A percentile compares a stretch with the other conserved stretches of the same genome.
Conservation (phyloP, 2,113 vertebrate species). For the Phasianus colchicus region DNA sequence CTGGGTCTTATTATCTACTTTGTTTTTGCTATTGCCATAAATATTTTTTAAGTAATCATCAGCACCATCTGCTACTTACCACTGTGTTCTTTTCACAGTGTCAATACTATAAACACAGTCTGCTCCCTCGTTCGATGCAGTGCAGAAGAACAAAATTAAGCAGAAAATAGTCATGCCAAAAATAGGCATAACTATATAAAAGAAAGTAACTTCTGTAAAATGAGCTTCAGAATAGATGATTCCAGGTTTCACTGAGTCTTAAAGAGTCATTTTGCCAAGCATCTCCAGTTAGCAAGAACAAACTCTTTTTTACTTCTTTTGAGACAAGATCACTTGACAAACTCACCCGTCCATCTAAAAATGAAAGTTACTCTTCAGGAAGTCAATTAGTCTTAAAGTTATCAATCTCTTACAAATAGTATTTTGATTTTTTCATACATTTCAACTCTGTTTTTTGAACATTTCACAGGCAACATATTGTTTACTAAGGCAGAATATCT, state of each 20-base stretch:
- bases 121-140: conserved; percentile 46
- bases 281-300: background rate
- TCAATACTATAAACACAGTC: conserved; percentile 66
- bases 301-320: background rate
- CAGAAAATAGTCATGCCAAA: conserved; percentile 43
- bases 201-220: conserved; percentile 3
- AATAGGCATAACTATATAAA: conserved; percentile 25
- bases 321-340: background rate
- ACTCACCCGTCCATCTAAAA: background rate
- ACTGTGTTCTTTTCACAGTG: conserved; percentile 58
- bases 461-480: background rate
- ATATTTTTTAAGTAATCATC: conserved; percentile 60
- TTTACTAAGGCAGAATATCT: background rate
- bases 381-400: background rate
- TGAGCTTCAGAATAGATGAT: background rate
- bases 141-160: conserved; percentile 17
- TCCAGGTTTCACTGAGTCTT: background rate
- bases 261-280: background rate
- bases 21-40: conserved; percentile 63
- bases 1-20: conserved; percentile 4
- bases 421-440: background rate
- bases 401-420: background rate
- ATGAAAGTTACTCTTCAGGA: background rate
- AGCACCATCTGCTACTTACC: conserved; percentile 56
- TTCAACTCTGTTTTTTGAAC: background rate